Percentiles rank a stretch among this genome's conserved stretches.
Conservation (phyloP, 2,797 vertebrate species). For the Microhierax caerulescens region DNA sequence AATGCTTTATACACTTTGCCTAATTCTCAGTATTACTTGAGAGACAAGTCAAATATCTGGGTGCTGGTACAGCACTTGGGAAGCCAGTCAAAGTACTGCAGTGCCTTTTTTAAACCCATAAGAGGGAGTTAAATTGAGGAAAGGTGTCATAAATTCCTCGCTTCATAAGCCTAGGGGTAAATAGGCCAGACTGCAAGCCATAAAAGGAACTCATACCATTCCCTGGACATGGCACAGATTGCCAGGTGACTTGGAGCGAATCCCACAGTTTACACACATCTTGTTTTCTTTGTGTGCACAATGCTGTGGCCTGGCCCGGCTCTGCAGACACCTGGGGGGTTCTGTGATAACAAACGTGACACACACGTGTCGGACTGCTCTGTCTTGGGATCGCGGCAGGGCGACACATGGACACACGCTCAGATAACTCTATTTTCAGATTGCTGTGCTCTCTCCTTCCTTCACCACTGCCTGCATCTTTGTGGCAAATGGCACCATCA, state of each 20-base stretch:
- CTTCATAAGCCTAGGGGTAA: background rate
- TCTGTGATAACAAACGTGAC: background rate
- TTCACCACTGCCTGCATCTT: background rate
- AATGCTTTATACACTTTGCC: background rate
- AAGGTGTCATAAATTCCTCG: background rate
- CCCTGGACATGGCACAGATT: accelerated
- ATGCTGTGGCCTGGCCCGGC: background rate
- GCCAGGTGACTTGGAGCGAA: background rate
- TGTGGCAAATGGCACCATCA: background rate
- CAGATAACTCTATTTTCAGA: background rate
- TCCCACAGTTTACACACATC: background rate
- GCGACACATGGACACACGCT: accelerated
- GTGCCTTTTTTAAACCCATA: background rate
- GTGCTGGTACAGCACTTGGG: background rate
- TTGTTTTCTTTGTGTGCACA: background rate
- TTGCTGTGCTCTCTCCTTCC: background rate
- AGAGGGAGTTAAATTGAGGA: background rate
- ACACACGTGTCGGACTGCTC: accelerated
- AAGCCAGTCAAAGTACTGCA: background rate
- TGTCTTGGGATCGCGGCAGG: background rate
- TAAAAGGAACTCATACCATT: background rate
- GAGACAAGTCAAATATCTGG: background rate
- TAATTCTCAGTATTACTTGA: background rate
- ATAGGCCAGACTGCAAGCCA: background rate
- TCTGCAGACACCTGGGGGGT: background rate